phyloP scores from a whole-genome alignment of 2,797 vertebrate species.

The Acipenser oxyrinchus region DNA sequence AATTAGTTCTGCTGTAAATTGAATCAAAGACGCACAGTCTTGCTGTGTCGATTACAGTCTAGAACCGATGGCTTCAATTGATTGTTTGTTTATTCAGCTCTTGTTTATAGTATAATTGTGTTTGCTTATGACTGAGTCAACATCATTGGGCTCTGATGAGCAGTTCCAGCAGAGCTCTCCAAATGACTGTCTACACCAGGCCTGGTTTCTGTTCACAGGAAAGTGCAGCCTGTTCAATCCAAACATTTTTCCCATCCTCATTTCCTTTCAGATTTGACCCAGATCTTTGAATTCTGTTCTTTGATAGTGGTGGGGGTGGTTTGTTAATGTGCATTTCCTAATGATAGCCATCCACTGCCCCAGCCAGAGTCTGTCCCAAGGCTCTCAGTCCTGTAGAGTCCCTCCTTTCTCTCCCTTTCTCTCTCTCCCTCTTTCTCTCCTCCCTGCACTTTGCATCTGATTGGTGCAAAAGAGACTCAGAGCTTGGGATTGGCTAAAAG shows the following conservation, averaged over 20 bases:
- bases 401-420: slow-evolving; percentile 12
- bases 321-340: slow-evolving; percentile 8
- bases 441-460: slow-evolving; percentile 11
- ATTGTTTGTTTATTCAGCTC: too few species aligned
- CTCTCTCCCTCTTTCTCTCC: not conserved
- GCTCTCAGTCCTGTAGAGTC: not conserved
- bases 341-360: not conserved
- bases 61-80: too few species aligned
- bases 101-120: too few species aligned
- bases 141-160: too few species aligned
- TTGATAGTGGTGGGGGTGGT: not conserved
- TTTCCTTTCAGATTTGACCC: slow-evolving; percentile 1
- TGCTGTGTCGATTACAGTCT: too few species aligned
- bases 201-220: too few species aligned
- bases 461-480: slow-evolving; percentile 26
- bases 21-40: too few species aligned
- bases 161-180: too few species aligned
- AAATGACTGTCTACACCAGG: too few species aligned
- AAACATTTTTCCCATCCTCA: not conserved
- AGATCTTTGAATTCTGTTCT: slow-evolving; percentile 1
- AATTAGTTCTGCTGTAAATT: too few species aligned
- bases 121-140: too few species aligned
- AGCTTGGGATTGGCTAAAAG: slow-evolving; percentile 31
- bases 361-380: not conserved
- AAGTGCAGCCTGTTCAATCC: too few species aligned